These are phyloP conservation scores for Camponotus floridanus DNA, from an alignment of 1,140 invertebrate species.

Conservation along the genomic window DNA sequence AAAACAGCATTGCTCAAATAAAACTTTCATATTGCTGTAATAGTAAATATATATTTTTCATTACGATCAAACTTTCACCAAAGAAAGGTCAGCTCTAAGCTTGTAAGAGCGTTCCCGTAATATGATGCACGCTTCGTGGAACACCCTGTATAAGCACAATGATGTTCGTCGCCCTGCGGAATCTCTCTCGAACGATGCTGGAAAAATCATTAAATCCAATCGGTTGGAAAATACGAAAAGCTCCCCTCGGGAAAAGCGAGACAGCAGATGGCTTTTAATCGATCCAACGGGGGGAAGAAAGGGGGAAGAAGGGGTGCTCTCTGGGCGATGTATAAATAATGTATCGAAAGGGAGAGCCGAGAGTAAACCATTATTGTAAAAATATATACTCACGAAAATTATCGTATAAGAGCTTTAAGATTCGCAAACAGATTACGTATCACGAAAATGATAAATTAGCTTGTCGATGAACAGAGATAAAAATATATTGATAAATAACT, in stretches of 20 bases:
- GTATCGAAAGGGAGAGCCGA: constrained; percentile 46
- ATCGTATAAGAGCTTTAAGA: background rate
- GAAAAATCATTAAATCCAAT: constrained; percentile 56
- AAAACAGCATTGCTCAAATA: background rate
- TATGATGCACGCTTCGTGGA: constrained; percentile 33
- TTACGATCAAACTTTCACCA: constrained; percentile 32
- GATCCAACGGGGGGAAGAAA: constrained; percentile 1
- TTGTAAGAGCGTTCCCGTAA: constrained; percentile 22
- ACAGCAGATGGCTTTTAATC: constrained; percentile 45
- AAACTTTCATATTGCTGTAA: background rate
- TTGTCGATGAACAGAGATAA: background rate
- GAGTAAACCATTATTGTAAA: background rate
- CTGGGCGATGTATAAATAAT: constrained; percentile 45
- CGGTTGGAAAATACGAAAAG: constrained; percentile 48
- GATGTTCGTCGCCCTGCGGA: constrained; percentile 39
- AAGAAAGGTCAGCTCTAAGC: constrained; percentile 24
- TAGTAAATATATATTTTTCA: constrained; percentile 19
- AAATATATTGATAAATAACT: background rate
- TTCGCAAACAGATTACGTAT: background rate
- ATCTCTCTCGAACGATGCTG: constrained; percentile 35
- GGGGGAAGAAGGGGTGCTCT: too few species aligned
- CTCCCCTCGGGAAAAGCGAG: constrained; percentile 42
- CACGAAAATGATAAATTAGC: too few species aligned
- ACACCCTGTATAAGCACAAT: constrained; percentile 19
- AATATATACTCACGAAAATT: constrained; percentile 35